Base-by-base conservation (phyloP, 2,113 vertebrate species). In the Polyodon spathula region DNA sequence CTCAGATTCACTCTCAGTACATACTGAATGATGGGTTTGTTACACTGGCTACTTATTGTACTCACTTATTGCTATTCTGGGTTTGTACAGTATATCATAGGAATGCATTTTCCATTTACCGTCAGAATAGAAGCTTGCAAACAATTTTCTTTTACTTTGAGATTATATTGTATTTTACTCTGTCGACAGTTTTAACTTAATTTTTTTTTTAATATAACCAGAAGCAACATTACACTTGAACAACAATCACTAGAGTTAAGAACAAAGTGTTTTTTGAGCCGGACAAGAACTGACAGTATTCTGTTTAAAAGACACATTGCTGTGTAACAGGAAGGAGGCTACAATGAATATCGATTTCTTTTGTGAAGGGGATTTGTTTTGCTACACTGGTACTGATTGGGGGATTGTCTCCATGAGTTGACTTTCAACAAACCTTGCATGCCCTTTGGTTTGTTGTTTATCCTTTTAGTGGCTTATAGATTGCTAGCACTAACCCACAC, bases 391-490 rank as follows among this genome's bases (percentile, higher is more conserved):
- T 41, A 68, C 37, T 67, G 68, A 58, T 69, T 68, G 63, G 63
- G 59, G 66, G 62, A 61, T 74, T 70, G 67, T 74, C 67, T 76
- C 67, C 16, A 38, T 42, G 55, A 65, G 40, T 63, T 64, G 63
- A 46, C 61, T 71, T 67, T 73, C 69, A 72, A 75, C 74, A 73
- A 75, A 73, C 69, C 74, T 73, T 66, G 64, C 48, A 14, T 71
- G 68, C 68, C 68, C 73, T 70, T 64, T 61, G 37, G 15, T 65
- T 62, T 43, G 41, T 61, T 53, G 55, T 51, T 58, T 59, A 16
- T 53, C 58, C 57, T 50, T 50, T 50, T 50, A 50, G 46, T 4
- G 10, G 40, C 48, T 17, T 37, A 6, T 37, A 4, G 54, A 41
- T 62, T 53, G 40, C 40, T 41, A 42, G 39, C 42, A 27, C 44